Base-by-base conservation (phyloP, 2,888 invertebrate species). In the Aporophyla lueneburgensis region DNA sequence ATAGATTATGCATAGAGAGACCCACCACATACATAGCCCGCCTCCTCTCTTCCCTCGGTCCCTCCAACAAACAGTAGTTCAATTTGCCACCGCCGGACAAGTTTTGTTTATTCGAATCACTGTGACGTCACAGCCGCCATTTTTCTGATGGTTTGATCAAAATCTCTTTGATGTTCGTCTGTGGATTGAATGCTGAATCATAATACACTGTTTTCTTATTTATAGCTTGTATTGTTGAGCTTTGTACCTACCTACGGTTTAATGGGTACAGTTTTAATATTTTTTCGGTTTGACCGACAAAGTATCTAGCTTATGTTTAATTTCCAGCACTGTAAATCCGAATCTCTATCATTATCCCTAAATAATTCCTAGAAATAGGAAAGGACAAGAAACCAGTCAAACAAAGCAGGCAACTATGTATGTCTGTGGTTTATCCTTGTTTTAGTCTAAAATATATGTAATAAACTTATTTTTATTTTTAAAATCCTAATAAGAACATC, bases 91-190 rank as follows among this genome's bases (percentile, higher is more conserved):
- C 58, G 74, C 40, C 56, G 61, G 78, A 80, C 69, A 80, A 82
- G 69, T 86, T 81, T 86, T 77, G 82, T 86, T 88, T 87, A 86
- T 80, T 80, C 56, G 70, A 65, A 61, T 73, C 72, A 71, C 63
- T 51, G 62, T 85, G 85, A 77, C 80, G 86, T 84, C 88, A 84
- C 74, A 40, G 56, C 67, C 53, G 54, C 72, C 63, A 72, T 83
- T 86, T 79, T 79, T 86, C 62, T 70, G 79, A 86, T 58, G 79
- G 83, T 75, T 80, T 84, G 80, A 80, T 85, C 77, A 76, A 74
- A 87, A 85, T 83, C 76, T 71, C 74, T 88, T 84, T 88, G 80
- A 86, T 82, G 78, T 78, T 83, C 12, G 51, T 66, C 54, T 74
- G 81, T 62, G 9, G 54, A 46, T 76, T 7, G 71, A 66, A 70